Base-by-base conservation (phyloP, 53 echinoderm and acorn worm genomes). In the Holothuria scabra region DNA sequence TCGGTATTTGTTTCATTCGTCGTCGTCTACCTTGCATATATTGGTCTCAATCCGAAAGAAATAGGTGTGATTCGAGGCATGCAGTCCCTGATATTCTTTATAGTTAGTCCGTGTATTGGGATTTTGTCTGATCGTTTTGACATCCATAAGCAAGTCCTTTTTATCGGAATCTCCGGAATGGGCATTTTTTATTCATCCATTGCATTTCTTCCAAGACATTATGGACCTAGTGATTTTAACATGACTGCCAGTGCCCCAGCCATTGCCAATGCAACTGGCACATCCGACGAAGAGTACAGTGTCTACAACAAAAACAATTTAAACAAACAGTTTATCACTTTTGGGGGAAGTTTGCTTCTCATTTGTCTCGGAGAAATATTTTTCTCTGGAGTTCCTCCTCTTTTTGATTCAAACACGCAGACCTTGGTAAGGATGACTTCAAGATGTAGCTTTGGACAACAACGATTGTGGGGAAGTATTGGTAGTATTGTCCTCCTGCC, bases 61-160 rank as follows among this genome's bases (percentile, higher is more conserved):
- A 69, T 69, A 10, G 69, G 69, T 16, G 69, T 69, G 2, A 69
- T 69, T 21, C 69, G 69, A 12, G 69, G 69, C 12, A 69, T 69
- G 16, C 69, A 69, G 20, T 34, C 69, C 9, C 38, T 69, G 8
- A 37, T 69, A 11, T 32, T 32, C 34, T 69, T 69, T 20, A 29
- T 69, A 5, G 22, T 21, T 20, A 69, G 69, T 69, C 69, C 69
- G 37, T 5, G 10, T 34, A 30, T 69, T 18, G 69, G 69, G 35
- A 33, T 69, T 32, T 9, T 69, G 8, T 69, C 69, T 33, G 69
- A 69, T 35, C 31, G 37, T 13, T 32, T 69, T 21, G 33, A 22
- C 31, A 69, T 69, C 12, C 69, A 69, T 34, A 69, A 35, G 19
- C 33, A 32, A 34, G 37, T 31, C 37, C 18, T 69, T 30, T 35